Evolutionary conservation across 2,888 invertebrate species (phyloP), one percentile per base, ranked within the genome.

Genomic region (Sinhomidia bicolor): DNA sequence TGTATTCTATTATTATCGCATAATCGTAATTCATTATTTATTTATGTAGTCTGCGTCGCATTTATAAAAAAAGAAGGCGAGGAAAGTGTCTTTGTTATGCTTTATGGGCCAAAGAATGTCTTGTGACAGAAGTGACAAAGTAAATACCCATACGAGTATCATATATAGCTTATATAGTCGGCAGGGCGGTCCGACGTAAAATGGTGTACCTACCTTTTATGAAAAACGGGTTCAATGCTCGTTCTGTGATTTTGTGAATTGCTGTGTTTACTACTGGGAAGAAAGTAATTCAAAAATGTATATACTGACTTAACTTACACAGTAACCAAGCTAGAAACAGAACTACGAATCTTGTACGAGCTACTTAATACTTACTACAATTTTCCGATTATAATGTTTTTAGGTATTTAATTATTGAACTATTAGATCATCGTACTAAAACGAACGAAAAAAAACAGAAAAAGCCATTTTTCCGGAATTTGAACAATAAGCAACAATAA

Each of bases 11-110:
- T 57, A 83, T 54, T 83, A 71, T 71, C 82, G 23, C 68, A 68
- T 83, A 76, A 84, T 84, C 84, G 65, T 78, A 76, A 62, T 85
- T 85, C 85, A 85, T 85, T 65, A 65, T 71, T 78, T 85, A 85
- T 85, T 85, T 85, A 85, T 79, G 78, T 85, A 65, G 62, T 26
- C n/a, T 36, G 65, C 65, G 85, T 79, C 85, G 79, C 44, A 51
- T 62, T 78, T 62, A 29, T 85, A 85, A 62, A 85, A 20, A 36
- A 83, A 82, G 51, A 68, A 84, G 74, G 57, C 57, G 76, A 47
- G 65, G 79, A 79, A 20, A 79, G 51, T 51, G 32, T 74, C 85
- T 54, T 85, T 85, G 85, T 85, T 85, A 54, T 85, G 32, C 23
- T 85, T 85, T 85, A 85, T 85, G 65, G 36, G 32, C 32, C 20